Percentiles rank a stretch among this genome's conserved stretches.
Evolutionary conservation across 1,140 invertebrate genomes (phyloP).

Genomic region (Lordiphosa mommai): DNA sequence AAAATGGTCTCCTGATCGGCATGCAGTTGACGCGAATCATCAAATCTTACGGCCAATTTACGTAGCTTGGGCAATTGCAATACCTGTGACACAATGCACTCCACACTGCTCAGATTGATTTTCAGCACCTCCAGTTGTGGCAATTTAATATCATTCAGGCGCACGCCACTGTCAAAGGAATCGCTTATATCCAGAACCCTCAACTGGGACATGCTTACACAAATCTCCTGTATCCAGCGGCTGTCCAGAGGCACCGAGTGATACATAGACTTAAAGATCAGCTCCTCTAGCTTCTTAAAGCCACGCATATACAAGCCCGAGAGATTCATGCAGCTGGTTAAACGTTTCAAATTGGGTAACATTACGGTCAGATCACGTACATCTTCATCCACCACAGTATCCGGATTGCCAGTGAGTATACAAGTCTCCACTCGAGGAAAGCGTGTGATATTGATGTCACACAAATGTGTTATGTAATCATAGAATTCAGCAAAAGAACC

Average conservation of each 20-base stretch:
- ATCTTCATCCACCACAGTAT: conserved; percentile 48
- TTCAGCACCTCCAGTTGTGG: conserved; percentile 60
- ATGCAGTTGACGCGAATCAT: conserved; percentile 50
- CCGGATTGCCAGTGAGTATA: conserved; percentile 40
- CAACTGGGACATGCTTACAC: conserved; percentile 36
- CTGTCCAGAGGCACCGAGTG: conserved; percentile 54
- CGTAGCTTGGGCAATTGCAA: conserved; percentile 51
- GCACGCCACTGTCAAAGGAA: conserved; percentile 49
- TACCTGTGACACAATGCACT: conserved; percentile 42
- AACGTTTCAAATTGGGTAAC: conserved; percentile 50
- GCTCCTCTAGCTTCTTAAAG: conserved; percentile 53
- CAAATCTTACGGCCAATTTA: conserved; percentile 49
- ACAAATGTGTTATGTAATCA: conserved; percentile 54
- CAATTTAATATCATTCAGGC: conserved; percentile 48
- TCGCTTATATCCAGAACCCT: conserved; percentile 56
- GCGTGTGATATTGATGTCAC: conserved; percentile 42
- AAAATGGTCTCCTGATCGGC: conserved; percentile 64
- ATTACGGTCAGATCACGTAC: conserved; percentile 43
- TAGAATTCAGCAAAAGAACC: conserved; percentile 57
- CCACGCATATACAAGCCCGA: conserved; percentile 40
- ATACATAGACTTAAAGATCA: conserved; percentile 56
- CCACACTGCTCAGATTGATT: conserved; percentile 55
- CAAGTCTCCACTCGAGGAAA: conserved; percentile 47
- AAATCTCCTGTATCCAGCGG: conserved; percentile 56
- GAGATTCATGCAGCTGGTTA: conserved; percentile 59